phyloP scores from a whole-genome alignment of 1,140 invertebrate species.

The Leptonema lineaticorne region DNA sequence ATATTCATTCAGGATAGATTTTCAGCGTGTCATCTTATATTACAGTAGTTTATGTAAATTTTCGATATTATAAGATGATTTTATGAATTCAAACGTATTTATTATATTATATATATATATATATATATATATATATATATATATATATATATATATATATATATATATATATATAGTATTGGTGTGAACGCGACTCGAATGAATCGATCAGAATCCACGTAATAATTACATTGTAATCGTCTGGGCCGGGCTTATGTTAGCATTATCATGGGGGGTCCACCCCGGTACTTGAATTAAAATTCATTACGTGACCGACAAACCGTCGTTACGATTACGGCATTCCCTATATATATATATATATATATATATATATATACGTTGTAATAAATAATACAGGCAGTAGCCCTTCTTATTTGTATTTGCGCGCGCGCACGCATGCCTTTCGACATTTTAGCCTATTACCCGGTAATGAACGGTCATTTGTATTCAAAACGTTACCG shows the following conservation, averaged over 20 bases:
- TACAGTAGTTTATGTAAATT: no score
- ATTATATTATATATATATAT: no score
- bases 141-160: no score
- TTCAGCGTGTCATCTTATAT: no score
- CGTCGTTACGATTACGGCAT: slow-evolving; percentile 22
- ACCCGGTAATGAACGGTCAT: slow-evolving; percentile 9
- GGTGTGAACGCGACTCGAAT: no score
- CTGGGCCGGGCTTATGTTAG: background rate
- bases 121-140: no score
- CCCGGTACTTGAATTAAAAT: slow-evolving; percentile 3
- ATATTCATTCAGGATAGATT: no score
- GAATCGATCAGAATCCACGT: slow-evolving; percentile 17
- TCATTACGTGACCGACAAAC: slow-evolving; percentile 20
- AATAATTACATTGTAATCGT: slow-evolving; percentile 22
- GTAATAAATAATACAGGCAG: slow-evolving; percentile 25
- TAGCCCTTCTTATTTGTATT: slow-evolving; percentile 23
- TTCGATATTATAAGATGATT: no score
- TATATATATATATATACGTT: no score
- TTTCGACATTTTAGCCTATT: background rate
- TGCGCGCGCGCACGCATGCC: background rate
- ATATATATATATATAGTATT: no score
- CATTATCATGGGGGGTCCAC: slow-evolving; percentile 14
- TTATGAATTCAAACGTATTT: no score
- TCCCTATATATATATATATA: no score
- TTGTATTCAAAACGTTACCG: slow-evolving; percentile 3